A percentile compares a stretch with the other conserved stretches of the same genome.
Evolutionary conservation across 2,797 vertebrate genomes (phyloP).

Genomic region (Trematocara caparti): DNA sequence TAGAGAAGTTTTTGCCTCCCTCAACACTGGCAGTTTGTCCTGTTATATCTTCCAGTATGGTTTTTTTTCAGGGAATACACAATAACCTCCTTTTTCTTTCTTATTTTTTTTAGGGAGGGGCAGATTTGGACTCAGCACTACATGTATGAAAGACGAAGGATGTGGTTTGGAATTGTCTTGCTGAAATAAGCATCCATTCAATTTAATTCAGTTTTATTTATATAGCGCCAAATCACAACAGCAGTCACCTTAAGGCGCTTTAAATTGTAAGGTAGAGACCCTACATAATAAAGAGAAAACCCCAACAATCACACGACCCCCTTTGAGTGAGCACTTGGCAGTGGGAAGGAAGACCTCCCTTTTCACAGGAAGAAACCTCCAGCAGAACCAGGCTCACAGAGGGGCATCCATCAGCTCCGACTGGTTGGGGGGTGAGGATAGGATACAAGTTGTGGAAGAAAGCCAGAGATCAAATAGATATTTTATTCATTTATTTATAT

Average conservation of each 20-base stretch:
- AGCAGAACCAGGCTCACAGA: background rate
- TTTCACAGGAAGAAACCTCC: background rate
- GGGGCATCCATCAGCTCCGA: background rate
- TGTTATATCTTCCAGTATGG: background rate
- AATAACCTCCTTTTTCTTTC: background rate
- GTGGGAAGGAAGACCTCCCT: background rate
- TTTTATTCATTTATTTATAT: background rate
- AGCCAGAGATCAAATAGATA: background rate
- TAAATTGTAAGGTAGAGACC: background rate
- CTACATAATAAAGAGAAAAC: background rate
- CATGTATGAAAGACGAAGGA: background rate
- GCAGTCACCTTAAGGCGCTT: background rate
- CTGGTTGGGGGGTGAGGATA: background rate
- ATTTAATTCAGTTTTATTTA: background rate
- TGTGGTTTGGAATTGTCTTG: background rate
- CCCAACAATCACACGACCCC: background rate
- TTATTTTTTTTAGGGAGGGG: background rate
- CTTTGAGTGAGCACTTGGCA: background rate
- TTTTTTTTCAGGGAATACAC: background rate
- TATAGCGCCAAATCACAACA: fast-evolving
- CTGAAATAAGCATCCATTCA: background rate
- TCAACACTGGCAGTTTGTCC: background rate
- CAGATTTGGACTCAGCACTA: background rate
- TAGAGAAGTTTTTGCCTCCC: background rate
- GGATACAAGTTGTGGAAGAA: background rate